Conservation (phyloP, 1,140 invertebrate genomes). For the Drosophila carrolli region DNA sequence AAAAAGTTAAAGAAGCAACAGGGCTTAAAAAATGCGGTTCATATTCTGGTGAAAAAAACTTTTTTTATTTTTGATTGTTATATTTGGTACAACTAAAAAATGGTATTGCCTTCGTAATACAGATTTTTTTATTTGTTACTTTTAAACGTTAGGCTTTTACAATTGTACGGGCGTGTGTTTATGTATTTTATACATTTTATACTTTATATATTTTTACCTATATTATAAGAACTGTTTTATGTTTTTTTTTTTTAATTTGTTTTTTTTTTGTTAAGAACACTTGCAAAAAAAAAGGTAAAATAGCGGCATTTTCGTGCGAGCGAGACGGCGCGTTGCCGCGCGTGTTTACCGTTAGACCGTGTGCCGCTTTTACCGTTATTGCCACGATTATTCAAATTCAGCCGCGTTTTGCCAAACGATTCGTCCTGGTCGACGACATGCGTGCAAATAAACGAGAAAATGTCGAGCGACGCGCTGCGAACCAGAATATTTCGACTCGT, state of each 20-base stretch:
- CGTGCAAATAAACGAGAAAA: conserved; percentile 69
- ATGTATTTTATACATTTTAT: background rate
- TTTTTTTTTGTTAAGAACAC: conserved; percentile 16
- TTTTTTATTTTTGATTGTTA: background rate
- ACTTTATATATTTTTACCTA: conserved; percentile 1
- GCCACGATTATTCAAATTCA: conserved; percentile 28
- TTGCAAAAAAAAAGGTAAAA: conserved; percentile 12
- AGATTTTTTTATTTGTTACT: no score
- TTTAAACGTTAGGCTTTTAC: background rate
- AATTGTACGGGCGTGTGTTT: conserved; percentile 2
- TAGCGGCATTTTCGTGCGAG: conserved; percentile 13
- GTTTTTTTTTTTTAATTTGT: background rate
- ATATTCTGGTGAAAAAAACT: background rate
- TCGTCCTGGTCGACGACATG: conserved; percentile 78
- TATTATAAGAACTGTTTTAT: background rate
- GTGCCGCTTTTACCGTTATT: conserved; percentile 19
- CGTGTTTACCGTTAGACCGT: conserved; percentile 29
- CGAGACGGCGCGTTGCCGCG: conserved; percentile 18
- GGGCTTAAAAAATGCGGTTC: background rate
- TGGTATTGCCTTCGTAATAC: background rate
- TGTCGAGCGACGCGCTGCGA: conserved; percentile 30
- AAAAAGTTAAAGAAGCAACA: conserved; percentile 1
- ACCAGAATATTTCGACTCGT: background rate
- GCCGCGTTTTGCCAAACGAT: conserved; percentile 42
- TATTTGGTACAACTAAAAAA: no score